phyloP scores from a whole-genome alignment of 2,113 vertebrate species.

The Scartelaos histophorus region DNA sequence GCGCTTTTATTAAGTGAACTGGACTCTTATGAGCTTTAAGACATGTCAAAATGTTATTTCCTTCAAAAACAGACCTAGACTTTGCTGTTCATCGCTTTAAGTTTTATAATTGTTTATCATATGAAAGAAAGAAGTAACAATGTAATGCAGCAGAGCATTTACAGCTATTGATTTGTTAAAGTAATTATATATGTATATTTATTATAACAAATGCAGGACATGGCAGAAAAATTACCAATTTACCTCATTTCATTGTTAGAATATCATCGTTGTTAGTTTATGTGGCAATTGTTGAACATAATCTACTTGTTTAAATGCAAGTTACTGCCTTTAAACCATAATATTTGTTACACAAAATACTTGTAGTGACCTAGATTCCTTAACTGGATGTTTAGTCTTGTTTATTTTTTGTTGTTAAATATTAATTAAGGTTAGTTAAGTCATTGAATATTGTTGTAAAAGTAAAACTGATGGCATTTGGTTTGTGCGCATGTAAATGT shows the following conservation, averaged over 20 bases:
- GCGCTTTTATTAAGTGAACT: background rate
- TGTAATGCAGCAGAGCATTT: background rate
- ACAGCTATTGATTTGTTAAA: background rate
- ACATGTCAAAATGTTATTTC: no score
- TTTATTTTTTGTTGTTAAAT: background rate
- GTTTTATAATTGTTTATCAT: background rate
- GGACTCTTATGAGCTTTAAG: no score
- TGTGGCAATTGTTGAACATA: background rate
- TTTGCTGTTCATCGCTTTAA: background rate
- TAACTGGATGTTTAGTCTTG: background rate
- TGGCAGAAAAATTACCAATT: background rate
- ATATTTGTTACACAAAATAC: background rate
- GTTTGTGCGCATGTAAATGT: constrained; percentile 6
- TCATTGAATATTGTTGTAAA: background rate
- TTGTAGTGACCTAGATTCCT: background rate
- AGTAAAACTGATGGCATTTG: background rate
- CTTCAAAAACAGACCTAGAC: background rate
- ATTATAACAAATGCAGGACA: background rate
- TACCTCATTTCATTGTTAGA: background rate
- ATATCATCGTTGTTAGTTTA: background rate
- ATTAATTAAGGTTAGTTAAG: background rate
- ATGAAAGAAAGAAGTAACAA: background rate
- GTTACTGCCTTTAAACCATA: background rate
- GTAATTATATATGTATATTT: background rate
- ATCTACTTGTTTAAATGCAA: background rate